Conservation (phyloP, 2,888 invertebrate species). For the Furcula furcula region DNA sequence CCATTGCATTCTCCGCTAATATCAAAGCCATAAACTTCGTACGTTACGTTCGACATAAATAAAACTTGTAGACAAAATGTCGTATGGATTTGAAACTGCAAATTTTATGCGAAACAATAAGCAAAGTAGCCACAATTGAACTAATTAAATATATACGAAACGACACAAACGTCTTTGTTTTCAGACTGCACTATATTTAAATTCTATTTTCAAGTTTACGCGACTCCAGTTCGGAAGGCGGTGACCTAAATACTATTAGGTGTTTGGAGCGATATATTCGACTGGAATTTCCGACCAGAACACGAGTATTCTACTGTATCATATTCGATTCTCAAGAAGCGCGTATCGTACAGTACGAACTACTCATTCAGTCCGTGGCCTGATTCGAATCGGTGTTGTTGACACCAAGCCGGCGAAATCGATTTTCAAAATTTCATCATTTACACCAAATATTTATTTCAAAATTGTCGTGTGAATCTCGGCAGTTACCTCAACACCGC, state of each 20-base stretch:
- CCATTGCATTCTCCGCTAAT: constrained; percentile 32
- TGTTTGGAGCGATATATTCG: constrained; percentile 46
- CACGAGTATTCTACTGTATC: not conserved
- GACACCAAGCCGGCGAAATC: constrained; percentile 7
- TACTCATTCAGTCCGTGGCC: constrained; percentile 8
- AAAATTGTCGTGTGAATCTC: constrained; percentile 23
- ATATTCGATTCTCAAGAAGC: not conserved
- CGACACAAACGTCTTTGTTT: constrained; percentile 42
- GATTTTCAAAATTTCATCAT: constrained; percentile 30
- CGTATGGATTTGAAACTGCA: not conserved
- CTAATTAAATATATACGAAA: too few relatives aligned
- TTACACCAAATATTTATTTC: constrained; percentile 19
- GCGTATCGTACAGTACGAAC: not conserved
- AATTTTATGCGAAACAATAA: not conserved
- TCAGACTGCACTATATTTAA: constrained; percentile 52
- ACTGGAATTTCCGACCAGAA: constrained; percentile 44
- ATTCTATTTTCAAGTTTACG: constrained; percentile 77
- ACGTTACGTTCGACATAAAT: not conserved
- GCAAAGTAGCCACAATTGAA: too few relatives aligned
- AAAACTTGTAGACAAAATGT: not conserved
- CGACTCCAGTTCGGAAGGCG: constrained; percentile 53
- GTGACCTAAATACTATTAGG: constrained; percentile 68
- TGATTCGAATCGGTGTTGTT: constrained; percentile 12
- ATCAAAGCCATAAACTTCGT: constrained; percentile 33
- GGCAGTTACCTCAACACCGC: constrained; percentile 19